Evolutionary conservation across 2,797 vertebrate genomes (phyloP).

Genomic region (Ibycter americanus): DNA sequence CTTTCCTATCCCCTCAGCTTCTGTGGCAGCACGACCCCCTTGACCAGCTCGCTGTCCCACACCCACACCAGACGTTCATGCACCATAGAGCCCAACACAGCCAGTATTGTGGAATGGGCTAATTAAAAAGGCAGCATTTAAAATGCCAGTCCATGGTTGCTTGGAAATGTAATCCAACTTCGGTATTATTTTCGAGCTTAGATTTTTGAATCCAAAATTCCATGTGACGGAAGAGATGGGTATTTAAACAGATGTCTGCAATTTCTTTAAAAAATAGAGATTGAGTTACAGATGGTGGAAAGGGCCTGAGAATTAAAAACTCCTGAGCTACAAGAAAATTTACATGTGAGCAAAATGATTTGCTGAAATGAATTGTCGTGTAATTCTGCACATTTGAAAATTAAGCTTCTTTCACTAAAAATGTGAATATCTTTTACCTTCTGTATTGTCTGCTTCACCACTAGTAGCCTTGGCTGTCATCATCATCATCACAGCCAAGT

Average conservation of each 20-base stretch:
- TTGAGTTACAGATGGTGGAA: constrained; percentile 72
- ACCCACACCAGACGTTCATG: neutral
- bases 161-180: constrained; percentile 56
- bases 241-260: constrained; percentile 74
- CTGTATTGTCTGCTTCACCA: neutral
- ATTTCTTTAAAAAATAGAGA: constrained; percentile 67
- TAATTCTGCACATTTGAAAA: constrained; percentile 39
- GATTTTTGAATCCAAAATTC: constrained; percentile 63
- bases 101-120: neutral
- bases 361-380: constrained; percentile 44
- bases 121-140: neutral
- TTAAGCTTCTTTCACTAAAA: neutral
- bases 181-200: constrained; percentile 45
- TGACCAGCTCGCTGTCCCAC: rapidly evolving
- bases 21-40: neutral
- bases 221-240: constrained; percentile 63
- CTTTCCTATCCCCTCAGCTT: neutral
- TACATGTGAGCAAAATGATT: constrained; percentile 59
- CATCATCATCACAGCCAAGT: neutral
- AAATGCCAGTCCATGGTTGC: constrained; percentile 46
- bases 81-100: rapidly evolving
- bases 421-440: neutral
- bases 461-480: neutral
- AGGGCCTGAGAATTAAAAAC: constrained; percentile 59
- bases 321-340: constrained; percentile 49